Conservation (phyloP, 2,888 invertebrate genomes). For the Pterostichus niger region DNA sequence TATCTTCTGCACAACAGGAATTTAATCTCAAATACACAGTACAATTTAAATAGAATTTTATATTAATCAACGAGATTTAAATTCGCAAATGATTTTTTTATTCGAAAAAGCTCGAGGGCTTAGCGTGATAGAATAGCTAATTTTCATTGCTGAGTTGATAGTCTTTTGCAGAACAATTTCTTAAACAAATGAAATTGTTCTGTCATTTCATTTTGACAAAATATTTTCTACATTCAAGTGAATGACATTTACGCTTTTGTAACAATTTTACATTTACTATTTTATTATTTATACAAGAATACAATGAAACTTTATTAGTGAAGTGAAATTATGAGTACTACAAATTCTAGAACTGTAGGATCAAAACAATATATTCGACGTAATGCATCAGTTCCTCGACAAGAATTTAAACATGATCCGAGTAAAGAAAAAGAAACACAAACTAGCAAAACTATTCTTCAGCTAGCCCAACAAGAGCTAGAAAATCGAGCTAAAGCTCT, state of each 20-base stretch:
- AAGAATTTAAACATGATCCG: background rate
- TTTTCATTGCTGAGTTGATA: too few relatives aligned
- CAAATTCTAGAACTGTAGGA: background rate
- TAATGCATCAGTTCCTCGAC: background rate
- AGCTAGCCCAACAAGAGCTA: slow-evolving; percentile 75
- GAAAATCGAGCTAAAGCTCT: background rate
- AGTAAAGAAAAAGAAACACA: slow-evolving; percentile 77
- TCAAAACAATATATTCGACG: background rate
- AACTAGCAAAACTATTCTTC: slow-evolving; percentile 81
- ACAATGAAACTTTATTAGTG: background rate
- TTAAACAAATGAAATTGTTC: slow-evolving; percentile 5
- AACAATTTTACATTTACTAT: slow-evolving; percentile 17
- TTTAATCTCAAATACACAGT: too few relatives aligned
- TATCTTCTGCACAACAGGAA: too few relatives aligned
- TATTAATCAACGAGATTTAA: too few relatives aligned
- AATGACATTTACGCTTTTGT: slow-evolving; percentile 23
- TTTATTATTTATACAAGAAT: slow-evolving; percentile 1
- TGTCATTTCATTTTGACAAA: slow-evolving; percentile 55
- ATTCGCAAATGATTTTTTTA: too few relatives aligned
- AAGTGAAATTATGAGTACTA: slow-evolving; percentile 24
- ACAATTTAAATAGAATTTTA: too few relatives aligned
- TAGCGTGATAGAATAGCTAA: too few relatives aligned
- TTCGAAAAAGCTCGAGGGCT: too few relatives aligned
- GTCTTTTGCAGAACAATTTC: background rate
- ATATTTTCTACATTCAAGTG: slow-evolving; percentile 66